Evolutionary conservation across 1,140 invertebrate genomes (phyloP).

Genomic region (Drosophila pallidifrons): DNA sequence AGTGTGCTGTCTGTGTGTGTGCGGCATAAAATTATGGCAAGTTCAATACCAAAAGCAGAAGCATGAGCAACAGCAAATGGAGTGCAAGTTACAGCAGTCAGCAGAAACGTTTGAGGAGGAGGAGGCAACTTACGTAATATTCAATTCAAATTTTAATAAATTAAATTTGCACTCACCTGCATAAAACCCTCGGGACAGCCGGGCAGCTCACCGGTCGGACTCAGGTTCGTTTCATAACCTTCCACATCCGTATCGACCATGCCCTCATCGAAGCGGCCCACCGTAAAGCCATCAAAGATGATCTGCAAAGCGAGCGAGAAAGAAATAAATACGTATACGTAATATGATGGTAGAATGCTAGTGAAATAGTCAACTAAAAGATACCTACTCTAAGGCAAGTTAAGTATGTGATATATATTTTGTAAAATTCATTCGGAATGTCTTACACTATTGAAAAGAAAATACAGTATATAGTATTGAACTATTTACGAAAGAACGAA

Average conservation of each 20-base stretch:
- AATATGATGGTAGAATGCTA: not conserved
- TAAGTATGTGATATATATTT: no score
- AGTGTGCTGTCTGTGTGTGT: slow-evolving; percentile 15
- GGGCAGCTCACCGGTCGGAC: slow-evolving; percentile 85
- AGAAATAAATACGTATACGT: slow-evolving; percentile 14
- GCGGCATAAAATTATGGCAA: slow-evolving; percentile 67
- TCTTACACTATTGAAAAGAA: no score
- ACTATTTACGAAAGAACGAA: no score
- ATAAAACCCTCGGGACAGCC: slow-evolving; percentile 94
- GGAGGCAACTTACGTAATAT: slow-evolving; percentile 61
- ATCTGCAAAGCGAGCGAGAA: slow-evolving; percentile 86
- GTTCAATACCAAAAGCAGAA: slow-evolving; percentile 30
- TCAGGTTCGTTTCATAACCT: slow-evolving; percentile 81
- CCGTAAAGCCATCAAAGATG: slow-evolving; percentile 93
- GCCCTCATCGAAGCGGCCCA: slow-evolving; percentile 89
- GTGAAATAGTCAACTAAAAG: not conserved
- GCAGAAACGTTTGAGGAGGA: not conserved
- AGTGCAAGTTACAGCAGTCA: slow-evolving; percentile 63
- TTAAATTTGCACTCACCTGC: slow-evolving; percentile 85
- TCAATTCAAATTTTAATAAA: slow-evolving; percentile 72
- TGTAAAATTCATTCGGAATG: no score
- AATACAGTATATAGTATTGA: no score
- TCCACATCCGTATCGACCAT: slow-evolving; percentile 84
- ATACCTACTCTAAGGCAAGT: not conserved
- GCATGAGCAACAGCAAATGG: slow-evolving; percentile 54